Evolutionary conservation across 2,113 vertebrate genomes (phyloP).

Genomic region (Chaetorhynchus papuensis): DNA sequence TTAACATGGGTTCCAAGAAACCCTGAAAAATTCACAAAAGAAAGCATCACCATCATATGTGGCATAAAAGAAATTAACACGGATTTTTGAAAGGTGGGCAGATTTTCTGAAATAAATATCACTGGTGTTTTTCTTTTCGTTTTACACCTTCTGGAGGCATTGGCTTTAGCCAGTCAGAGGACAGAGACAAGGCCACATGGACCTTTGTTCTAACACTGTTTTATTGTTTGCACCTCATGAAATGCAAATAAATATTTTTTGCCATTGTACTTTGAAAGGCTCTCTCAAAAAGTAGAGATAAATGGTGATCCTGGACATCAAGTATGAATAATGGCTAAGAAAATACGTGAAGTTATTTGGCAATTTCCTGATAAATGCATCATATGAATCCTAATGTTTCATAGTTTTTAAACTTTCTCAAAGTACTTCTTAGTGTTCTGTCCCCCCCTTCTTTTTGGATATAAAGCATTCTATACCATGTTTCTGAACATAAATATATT

Average conservation of each 20-base stretch:
- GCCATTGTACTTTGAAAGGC: neutral
- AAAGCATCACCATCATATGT: neutral
- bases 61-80: neutral
- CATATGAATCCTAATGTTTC: neutral
- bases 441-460: accelerated
- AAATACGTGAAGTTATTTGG: neutral
- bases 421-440: neutral
- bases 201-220: neutral
- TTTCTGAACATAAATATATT: neutral
- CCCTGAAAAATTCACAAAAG: neutral
- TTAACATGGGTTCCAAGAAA: neutral
- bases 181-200: neutral
- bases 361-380: neutral
- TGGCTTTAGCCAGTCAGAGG: accelerated
- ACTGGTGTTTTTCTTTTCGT: neutral
- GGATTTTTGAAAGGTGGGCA: neutral
- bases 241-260: neutral
- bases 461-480: neutral
- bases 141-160: neutral
- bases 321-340: neutral
- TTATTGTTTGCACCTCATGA: neutral
- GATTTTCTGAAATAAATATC: neutral
- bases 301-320: neutral
- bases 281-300: neutral
- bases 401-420: neutral